These are phyloP conservation scores for Gallinago paraguaiae DNA, from an alignment of 2,113 vertebrate species.

Conservation along the genomic window DNA sequence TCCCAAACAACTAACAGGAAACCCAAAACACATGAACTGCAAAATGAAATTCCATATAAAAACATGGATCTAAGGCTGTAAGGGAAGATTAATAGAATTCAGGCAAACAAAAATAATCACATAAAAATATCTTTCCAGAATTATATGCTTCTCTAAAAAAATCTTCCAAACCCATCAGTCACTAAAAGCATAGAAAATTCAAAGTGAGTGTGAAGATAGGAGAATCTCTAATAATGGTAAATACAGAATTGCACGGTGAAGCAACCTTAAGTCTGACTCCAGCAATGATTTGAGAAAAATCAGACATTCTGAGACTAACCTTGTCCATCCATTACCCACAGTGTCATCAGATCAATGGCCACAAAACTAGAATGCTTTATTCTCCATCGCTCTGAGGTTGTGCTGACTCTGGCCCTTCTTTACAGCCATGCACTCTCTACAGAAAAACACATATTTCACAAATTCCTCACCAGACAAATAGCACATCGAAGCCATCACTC, in stretches of 20 bases:
- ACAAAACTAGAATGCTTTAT: slow-evolving; percentile 69
- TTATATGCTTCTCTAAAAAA: slow-evolving; percentile 6
- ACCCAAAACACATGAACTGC: background rate
- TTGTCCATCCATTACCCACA: slow-evolving; percentile 67
- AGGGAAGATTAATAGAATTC: background rate
- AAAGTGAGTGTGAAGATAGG: background rate
- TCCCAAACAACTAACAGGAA: background rate
- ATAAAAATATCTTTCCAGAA: slow-evolving; percentile 35
- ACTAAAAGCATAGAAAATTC: slow-evolving; percentile 42
- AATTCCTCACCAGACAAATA: slow-evolving; percentile 59
- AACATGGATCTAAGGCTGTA: background rate
- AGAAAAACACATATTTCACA: slow-evolving; percentile 71
- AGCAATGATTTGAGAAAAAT: slow-evolving; percentile 65
- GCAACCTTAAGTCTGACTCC: slow-evolving; percentile 55
- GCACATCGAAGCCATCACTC: slow-evolving; percentile 47
- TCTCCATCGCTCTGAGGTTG: slow-evolving; percentile 62
- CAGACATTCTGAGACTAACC: slow-evolving; percentile 60
- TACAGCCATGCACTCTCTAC: slow-evolving; percentile 50
- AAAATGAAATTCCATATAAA: slow-evolving; percentile 20
- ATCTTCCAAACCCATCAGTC: slow-evolving; percentile 5
- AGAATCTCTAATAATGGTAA: background rate
- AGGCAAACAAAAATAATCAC: slow-evolving; percentile 46
- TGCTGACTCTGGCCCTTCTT: slow-evolving; percentile 70
- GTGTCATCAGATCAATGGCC: slow-evolving; percentile 70
- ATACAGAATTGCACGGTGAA: slow-evolving; percentile 26